These are phyloP conservation scores for Diprion similis DNA, from an alignment of 1,140 invertebrate species.

Conservation along the genomic window DNA sequence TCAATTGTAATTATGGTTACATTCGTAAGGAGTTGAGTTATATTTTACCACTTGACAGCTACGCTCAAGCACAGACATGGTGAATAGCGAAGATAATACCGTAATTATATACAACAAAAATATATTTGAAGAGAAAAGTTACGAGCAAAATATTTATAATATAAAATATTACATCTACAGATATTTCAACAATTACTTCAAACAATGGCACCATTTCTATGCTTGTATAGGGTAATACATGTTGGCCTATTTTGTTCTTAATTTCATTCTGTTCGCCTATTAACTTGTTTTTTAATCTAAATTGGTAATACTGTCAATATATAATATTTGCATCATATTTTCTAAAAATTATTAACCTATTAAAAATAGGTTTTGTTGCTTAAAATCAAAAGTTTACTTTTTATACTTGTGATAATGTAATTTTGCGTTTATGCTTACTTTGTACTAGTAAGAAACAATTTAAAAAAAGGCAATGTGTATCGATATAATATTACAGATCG, in stretches of 20 bases:
- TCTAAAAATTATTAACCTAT: slow-evolving; percentile 46
- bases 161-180: background rate
- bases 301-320: slow-evolving; percentile 37
- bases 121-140: background rate
- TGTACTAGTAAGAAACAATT: background rate
- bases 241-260: slow-evolving; percentile 43
- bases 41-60: slow-evolving; percentile 42
- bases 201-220: slow-evolving; percentile 24
- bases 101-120: background rate
- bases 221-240: slow-evolving; percentile 39
- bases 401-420: slow-evolving; percentile 41
- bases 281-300: slow-evolving; percentile 37
- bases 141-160: background rate
- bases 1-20: too few relatives aligned
- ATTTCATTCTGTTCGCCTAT: slow-evolving; percentile 40
- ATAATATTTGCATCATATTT: slow-evolving; percentile 35
- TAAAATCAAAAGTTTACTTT: slow-evolving; percentile 49
- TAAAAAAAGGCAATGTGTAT: background rate
- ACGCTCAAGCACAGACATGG: slow-evolving; percentile 33
- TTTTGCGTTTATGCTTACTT: slow-evolving; percentile 37
- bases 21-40: background rate
- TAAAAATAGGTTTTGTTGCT: slow-evolving; percentile 47
- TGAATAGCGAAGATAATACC: background rate
- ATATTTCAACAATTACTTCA: background rate
- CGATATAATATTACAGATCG: slow-evolving; percentile 3